phyloP scores from a whole-genome alignment of 2,797 vertebrate species.

The Acanthurus leucopareius region DNA sequence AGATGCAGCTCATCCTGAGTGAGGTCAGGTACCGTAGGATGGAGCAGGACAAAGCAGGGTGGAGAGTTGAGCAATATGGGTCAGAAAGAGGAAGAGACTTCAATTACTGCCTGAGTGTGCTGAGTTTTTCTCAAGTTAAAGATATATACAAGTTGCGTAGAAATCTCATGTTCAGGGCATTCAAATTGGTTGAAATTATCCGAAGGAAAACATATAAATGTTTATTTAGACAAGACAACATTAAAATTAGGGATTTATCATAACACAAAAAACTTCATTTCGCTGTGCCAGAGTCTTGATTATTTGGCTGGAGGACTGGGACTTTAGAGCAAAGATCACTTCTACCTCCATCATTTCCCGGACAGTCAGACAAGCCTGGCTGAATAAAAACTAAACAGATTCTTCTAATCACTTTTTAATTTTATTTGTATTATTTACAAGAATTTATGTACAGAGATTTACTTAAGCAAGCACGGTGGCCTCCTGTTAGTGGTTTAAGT shows the following conservation, averaged over 20 bases:
- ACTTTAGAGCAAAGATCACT: slow-evolving; percentile 43
- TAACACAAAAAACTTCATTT: slow-evolving; percentile 29
- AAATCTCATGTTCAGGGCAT: slow-evolving; percentile 20
- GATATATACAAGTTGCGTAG: not conserved
- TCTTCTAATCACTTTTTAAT: slow-evolving; percentile 3
- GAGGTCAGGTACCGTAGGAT: slow-evolving; percentile 68
- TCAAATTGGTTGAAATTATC: slow-evolving; percentile 27
- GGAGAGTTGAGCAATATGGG: slow-evolving; percentile 34
- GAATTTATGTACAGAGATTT: not conserved
- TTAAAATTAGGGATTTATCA: slow-evolving; percentile 42
- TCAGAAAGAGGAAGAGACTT: slow-evolving; percentile 44
- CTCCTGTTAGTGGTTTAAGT: not conserved
- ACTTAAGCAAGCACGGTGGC: not conserved
- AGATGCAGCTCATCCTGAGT: slow-evolving; percentile 62
- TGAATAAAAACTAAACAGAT: slow-evolving; percentile 25
- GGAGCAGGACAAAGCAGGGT: slow-evolving; percentile 46
- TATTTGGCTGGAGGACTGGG: slow-evolving; percentile 57
- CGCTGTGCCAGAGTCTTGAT: slow-evolving; percentile 55
- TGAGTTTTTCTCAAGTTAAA: slow-evolving; percentile 21
- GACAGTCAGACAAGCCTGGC: slow-evolving; percentile 36
- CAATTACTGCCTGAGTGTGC: slow-evolving; percentile 14
- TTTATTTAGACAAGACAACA: slow-evolving; percentile 34
- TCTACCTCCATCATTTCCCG: slow-evolving; percentile 24
- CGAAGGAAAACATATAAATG: slow-evolving; percentile 22
- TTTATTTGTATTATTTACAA: not conserved